These are phyloP conservation scores for Albula goreensis DNA, from an alignment of 2,113 vertebrate genomes.

Conservation along the genomic window DNA sequence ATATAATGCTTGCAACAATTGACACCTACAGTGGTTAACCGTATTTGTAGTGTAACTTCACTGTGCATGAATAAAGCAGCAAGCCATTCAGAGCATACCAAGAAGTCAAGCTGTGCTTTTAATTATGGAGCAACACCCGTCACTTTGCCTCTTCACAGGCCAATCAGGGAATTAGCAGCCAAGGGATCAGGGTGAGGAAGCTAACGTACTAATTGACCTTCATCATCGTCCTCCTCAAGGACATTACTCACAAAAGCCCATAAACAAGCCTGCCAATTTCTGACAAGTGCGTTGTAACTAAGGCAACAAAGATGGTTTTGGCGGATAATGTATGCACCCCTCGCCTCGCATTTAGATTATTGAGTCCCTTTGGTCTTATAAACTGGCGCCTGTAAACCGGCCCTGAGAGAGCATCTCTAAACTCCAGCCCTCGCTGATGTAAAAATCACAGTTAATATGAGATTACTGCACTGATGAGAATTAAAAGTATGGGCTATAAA, in stretches of 20 bases:
- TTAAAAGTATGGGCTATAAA: neutral
- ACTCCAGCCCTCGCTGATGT: neutral
- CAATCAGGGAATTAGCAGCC: neutral
- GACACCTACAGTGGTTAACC: neutral
- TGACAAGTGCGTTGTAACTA: constrained; percentile 1
- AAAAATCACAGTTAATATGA: constrained; percentile 8
- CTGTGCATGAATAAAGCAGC: neutral
- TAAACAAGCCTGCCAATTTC: constrained; percentile 12
- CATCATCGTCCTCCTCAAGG: neutral
- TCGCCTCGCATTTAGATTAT: neutral
- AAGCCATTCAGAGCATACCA: neutral
- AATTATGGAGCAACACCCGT: neutral
- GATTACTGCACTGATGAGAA: neutral
- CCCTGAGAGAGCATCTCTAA: constrained; percentile 4
- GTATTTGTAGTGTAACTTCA: neutral
- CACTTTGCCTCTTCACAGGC: neutral
- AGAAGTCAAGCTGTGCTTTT: neutral
- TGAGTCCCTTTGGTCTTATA: constrained; percentile 14
- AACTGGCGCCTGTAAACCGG: neutral
- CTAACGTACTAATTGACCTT: neutral
- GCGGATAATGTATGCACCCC: neutral
- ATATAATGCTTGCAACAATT: no score
- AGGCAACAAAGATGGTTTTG: constrained; percentile 4
- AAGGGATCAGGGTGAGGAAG: neutral
- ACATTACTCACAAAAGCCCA: constrained; percentile 3